A percentile compares a stretch with the other conserved stretches of the same genome.
Evolutionary conservation across 2,888 invertebrate species (phyloP).

Genomic region (Schizaphis graminum): DNA sequence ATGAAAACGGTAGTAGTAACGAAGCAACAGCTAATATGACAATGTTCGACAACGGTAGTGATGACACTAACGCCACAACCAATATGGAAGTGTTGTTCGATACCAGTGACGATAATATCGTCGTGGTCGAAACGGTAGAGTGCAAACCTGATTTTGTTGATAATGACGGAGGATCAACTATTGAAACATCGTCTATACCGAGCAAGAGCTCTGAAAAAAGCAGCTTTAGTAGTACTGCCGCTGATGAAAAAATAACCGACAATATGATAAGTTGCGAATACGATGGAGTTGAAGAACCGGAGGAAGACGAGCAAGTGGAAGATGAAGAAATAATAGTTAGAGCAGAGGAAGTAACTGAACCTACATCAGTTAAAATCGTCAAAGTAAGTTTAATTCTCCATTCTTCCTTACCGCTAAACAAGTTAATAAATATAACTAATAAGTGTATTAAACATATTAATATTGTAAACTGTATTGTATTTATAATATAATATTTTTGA

Average conservation of each 20-base stretch:
- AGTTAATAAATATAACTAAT: background rate
- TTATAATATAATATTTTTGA: background rate
- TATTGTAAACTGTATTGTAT: background rate
- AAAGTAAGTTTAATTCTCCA: background rate
- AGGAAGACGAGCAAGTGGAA: background rate
- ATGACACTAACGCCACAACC: background rate
- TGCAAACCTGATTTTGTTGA: constrained; percentile 15
- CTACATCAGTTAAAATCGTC: background rate
- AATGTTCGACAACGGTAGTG: background rate
- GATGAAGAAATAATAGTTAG: background rate
- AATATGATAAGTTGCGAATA: background rate
- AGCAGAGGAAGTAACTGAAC: background rate
- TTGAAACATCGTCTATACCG: background rate
- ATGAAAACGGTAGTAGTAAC: constrained; percentile 1
- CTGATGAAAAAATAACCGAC: background rate
- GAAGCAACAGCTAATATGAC: constrained; percentile 16
- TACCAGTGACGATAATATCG: background rate
- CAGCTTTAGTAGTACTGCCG: background rate
- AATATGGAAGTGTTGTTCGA: constrained; percentile 2
- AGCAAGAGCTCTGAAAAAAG: constrained; percentile 14
- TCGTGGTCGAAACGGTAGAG: background rate
- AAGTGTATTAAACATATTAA: background rate
- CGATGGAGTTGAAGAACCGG: background rate
- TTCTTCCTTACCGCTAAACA: background rate
- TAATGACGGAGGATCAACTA: background rate